phyloP scores from a whole-genome alignment of 2,888 invertebrate species.

The Erpobdella octoculata region DNA sequence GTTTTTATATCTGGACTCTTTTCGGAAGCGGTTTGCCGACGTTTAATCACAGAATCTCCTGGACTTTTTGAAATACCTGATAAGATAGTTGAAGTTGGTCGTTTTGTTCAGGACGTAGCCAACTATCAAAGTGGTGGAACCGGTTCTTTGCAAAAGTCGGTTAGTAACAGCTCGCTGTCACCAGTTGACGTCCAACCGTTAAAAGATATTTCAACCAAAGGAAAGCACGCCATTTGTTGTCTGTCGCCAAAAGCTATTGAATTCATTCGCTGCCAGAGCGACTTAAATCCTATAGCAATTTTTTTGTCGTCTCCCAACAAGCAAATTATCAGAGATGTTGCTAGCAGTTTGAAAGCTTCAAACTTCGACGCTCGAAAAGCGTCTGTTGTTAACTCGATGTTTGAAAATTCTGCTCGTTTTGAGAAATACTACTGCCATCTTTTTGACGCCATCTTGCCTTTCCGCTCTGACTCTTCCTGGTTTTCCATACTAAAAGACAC shows the following conservation, averaged over 20 bases:
- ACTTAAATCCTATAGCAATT: slow-evolving; percentile 37
- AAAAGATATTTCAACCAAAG: slow-evolving; percentile 25
- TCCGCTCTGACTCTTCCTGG: slow-evolving; percentile 35
- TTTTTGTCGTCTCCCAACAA: slow-evolving; percentile 36
- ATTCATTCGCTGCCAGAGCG: slow-evolving; percentile 33
- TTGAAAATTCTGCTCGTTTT: slow-evolving; percentile 37
- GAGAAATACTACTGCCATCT: slow-evolving; percentile 32
- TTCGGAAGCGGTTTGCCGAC: slow-evolving; percentile 35
- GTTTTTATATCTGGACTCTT: slow-evolving; percentile 39
- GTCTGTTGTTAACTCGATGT: slow-evolving; percentile 26
- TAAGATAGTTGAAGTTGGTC: slow-evolving; percentile 30
- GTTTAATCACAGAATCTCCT: slow-evolving; percentile 34
- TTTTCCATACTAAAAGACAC: slow-evolving; percentile 36
- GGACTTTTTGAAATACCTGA: slow-evolving; percentile 33
- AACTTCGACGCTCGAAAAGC: slow-evolving; percentile 30
- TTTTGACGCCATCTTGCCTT: slow-evolving; percentile 38
- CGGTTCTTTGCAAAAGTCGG: slow-evolving; percentile 11
- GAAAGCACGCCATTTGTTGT: slow-evolving; percentile 37
- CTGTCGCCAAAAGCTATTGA: slow-evolving; percentile 34
- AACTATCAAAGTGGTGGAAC: not conserved
- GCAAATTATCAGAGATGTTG: slow-evolving; percentile 33
- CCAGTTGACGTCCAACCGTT: slow-evolving; percentile 32
- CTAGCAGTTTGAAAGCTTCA: slow-evolving; percentile 25
- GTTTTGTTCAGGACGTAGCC: not conserved
- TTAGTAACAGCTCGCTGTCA: not conserved